These are phyloP conservation scores for Seladonia tumulorum DNA, from an alignment of 2,888 invertebrate species.

Conservation along the genomic window DNA sequence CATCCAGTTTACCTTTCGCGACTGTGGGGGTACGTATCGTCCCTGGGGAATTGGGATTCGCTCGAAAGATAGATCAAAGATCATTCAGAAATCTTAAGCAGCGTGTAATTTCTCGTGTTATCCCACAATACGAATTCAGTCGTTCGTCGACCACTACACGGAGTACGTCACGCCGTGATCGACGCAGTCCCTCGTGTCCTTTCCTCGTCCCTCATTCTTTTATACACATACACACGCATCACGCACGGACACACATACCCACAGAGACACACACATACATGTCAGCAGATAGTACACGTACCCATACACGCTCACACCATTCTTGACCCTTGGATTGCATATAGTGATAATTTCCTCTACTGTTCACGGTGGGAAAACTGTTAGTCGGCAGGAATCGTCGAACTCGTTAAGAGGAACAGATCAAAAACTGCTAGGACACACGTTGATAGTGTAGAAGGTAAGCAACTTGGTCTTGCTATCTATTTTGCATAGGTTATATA, in stretches of 20 bases:
- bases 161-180: conserved; percentile 39
- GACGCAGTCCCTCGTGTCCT: conserved; percentile 36
- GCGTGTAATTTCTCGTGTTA: conserved; percentile 44
- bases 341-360: conserved; percentile 70
- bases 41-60: background rate
- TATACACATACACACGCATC: background rate
- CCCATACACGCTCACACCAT: conserved; percentile 47
- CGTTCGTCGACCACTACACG: conserved; percentile 59
- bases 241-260: background rate
- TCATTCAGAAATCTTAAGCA: conserved; percentile 45
- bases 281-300: background rate
- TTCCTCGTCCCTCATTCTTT: conserved; percentile 30
- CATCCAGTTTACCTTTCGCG: conserved; percentile 8
- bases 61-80: conserved; percentile 66
- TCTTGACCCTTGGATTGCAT: conserved; percentile 69
- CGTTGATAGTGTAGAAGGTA: conserved; percentile 49
- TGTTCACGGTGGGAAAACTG: conserved; percentile 60
- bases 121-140: conserved; percentile 61
- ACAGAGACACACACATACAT: background rate
- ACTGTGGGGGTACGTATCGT: conserved; percentile 14
- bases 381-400: conserved; percentile 63
- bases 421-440: conserved; percentile 24
- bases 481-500: background rate
- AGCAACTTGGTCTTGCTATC: conserved; percentile 31
- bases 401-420: conserved; percentile 47